A percentile compares a stretch with the other conserved stretches of the same genome.
phyloP scores from a whole-genome alignment of 2,888 invertebrate genomes.

The Caradrina kadenii region DNA sequence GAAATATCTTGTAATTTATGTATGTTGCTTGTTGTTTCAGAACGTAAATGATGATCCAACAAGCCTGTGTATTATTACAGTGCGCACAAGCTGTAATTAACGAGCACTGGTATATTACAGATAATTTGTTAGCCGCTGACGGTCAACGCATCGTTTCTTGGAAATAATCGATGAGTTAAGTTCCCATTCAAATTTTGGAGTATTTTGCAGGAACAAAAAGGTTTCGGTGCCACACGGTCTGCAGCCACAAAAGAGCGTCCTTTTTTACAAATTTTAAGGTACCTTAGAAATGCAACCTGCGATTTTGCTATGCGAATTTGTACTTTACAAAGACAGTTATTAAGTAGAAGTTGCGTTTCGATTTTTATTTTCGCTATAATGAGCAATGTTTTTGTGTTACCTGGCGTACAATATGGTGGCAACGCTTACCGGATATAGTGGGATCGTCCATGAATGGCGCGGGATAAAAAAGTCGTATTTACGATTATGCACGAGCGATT shows the following conservation, averaged over 20 bases:
- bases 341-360: conserved; percentile 69
- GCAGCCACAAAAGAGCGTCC: conserved; percentile 84
- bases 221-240: conserved; percentile 88
- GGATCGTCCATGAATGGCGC: conserved; percentile 79
- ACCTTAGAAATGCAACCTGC: conserved; percentile 85
- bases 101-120: conserved; percentile 59
- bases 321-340: conserved; percentile 65
- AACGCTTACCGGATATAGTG: conserved; percentile 85
- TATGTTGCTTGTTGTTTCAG: conserved; percentile 7
- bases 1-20: background rate
- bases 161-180: conserved; percentile 79
- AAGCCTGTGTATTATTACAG: conserved; percentile 50
- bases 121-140: conserved; percentile 53
- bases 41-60: conserved; percentile 27
- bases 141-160: conserved; percentile 77
- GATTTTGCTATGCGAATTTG: conserved; percentile 65
- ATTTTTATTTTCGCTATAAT: conserved; percentile 73
- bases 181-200: conserved; percentile 75
- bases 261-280: conserved; percentile 81
- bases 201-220: conserved; percentile 84
- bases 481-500: conserved; percentile 89
- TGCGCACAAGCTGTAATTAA: conserved; percentile 55
- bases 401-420: conserved; percentile 83
- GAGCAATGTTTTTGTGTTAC: conserved; percentile 83
- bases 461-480: conserved; percentile 84